Evolutionary conservation across 2,797 vertebrate genomes (phyloP), one percentile per base, ranked within the genome.

Genomic region (Mus minutoides): DNA sequence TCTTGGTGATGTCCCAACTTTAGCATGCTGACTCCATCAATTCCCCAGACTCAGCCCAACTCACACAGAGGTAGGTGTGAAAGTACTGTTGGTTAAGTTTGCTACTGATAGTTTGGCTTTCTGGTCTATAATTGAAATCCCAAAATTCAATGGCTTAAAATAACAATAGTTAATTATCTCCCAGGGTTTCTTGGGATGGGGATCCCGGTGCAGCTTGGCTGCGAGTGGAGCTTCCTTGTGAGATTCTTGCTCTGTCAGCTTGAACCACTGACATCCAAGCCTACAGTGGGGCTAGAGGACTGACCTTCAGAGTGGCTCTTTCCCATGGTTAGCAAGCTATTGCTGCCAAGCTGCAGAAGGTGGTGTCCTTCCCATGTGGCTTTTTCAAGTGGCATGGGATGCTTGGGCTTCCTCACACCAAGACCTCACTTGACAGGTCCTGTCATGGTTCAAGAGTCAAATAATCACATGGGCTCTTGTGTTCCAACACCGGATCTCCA

Each of bases 261-360:
- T 17, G 37, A 71, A 11, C 13, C 3, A 0, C 4, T 6, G 58
- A 73, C 52, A 22, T 34, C 46, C 1, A 22, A 52, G 71, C 76
- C 86, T 16, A 29, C 13, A 1, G 8, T 0, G 24, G 22, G 46
- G 19, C 21, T 10, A 4, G 24, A 75, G 0, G 49, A 19, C 3
- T 43, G 31, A 17, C 11, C 31, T 75, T 52, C n/a, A 8, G 31
- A 40, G 21, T 21, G n/a, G 56, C 31, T 34, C 29, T 1, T 60
- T 26, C 1, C 46, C 12, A 2, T 0, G 0, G 54, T 6, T 22
- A 56, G 64, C 26, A 56, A 26, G 21, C 6, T 2, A 54, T 10
- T 8, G 21, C 54, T 6, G 16, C 29, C 69, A 40, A 0, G 26
- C 6, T 31, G 37, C 43, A 71, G 17, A 71, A 56, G 29, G n/a